A percentile compares a stretch with the other conserved stretches of the same genome.
phyloP scores from a whole-genome alignment of 1,140 invertebrate genomes.

The Pseudachorutes palmiensis region DNA sequence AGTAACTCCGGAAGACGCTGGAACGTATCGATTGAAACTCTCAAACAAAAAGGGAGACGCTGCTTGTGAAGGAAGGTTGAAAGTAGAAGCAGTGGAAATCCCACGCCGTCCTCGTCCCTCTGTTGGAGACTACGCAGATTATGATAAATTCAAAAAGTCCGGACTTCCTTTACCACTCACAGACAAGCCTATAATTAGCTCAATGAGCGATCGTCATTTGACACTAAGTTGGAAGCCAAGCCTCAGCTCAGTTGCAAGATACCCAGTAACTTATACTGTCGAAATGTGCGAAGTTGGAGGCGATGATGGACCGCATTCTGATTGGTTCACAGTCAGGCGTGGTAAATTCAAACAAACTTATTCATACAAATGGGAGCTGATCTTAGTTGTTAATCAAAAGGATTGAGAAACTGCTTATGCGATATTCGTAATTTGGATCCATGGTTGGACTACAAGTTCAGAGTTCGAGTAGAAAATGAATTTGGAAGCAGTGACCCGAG shows the following conservation, averaged over 20 bases:
- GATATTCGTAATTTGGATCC: slow-evolving; percentile 75
- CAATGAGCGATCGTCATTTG: slow-evolving; percentile 73
- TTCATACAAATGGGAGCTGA: background rate
- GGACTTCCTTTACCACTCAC: slow-evolving; percentile 73
- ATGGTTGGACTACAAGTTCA: slow-evolving; percentile 81
- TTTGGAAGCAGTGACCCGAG: slow-evolving; percentile 94
- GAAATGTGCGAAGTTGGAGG: slow-evolving; percentile 72
- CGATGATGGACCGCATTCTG: slow-evolving; percentile 57
- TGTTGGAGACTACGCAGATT: slow-evolving; percentile 71
- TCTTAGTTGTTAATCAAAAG: slow-evolving; percentile 30
- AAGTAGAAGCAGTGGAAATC: background rate
- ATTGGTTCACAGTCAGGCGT: slow-evolving; percentile 73
- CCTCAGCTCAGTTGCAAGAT: slow-evolving; percentile 56
- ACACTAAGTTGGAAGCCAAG: slow-evolving; percentile 87
- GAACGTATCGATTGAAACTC: slow-evolving; percentile 70
- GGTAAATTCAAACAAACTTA: slow-evolving; percentile 42
- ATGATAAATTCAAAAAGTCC: slow-evolving; percentile 69
- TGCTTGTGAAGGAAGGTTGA: slow-evolving; percentile 61
- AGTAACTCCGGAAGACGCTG: slow-evolving; percentile 56
- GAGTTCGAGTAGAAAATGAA: slow-evolving; percentile 89
- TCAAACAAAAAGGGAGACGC: slow-evolving; percentile 75
- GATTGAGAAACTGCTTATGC: slow-evolving; percentile 71
- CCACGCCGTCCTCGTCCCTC: slow-evolving; percentile 56
- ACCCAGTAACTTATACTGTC: slow-evolving; percentile 84
- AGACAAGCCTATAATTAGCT: slow-evolving; percentile 77